Conservation (phyloP, 2,888 invertebrate genomes). For the Orchesella flavescens region DNA sequence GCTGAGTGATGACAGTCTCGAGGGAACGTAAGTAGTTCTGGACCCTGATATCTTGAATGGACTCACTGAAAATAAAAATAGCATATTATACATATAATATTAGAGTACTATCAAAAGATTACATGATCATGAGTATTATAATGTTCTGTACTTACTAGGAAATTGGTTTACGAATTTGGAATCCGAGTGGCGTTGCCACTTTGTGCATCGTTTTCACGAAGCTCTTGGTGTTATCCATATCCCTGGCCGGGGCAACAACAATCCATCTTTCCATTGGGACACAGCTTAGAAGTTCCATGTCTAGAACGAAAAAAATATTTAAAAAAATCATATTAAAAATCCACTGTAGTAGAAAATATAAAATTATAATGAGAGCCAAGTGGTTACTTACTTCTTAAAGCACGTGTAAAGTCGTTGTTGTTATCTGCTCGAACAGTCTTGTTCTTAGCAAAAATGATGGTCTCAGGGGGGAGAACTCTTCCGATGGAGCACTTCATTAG, state of each 20-base stretch:
- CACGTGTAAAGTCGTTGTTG: conserved; percentile 85
- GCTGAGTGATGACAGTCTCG: conserved; percentile 36
- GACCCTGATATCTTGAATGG: conserved; percentile 38
- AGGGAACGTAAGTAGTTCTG: conserved; percentile 61
- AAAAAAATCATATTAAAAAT: conserved; percentile 50
- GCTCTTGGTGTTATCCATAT: conserved; percentile 49
- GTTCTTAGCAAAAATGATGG: conserved; percentile 75
- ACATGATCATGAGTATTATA: background rate
- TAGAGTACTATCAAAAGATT: background rate
- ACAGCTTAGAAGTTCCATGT: conserved; percentile 71
- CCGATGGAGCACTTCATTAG: conserved; percentile 78
- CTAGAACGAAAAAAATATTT: conserved; percentile 60
- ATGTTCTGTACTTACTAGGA: conserved; percentile 59
- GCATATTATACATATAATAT: too few species aligned
- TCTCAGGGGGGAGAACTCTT: conserved; percentile 80
- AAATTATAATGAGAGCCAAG: too few species aligned
- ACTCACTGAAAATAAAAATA: conserved; percentile 74
- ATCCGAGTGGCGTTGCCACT: conserved; percentile 64
- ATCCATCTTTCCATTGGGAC: conserved; percentile 72
- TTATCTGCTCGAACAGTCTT: conserved; percentile 75
- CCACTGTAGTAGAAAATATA: too few species aligned
- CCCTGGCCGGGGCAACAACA: conserved; percentile 59
- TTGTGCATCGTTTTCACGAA: conserved; percentile 63
- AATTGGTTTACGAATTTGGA: conserved; percentile 54
- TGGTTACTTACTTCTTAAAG: conserved; percentile 76